Base-by-base conservation (phyloP, 2,888 invertebrate genomes). In the Macropis europaea region DNA sequence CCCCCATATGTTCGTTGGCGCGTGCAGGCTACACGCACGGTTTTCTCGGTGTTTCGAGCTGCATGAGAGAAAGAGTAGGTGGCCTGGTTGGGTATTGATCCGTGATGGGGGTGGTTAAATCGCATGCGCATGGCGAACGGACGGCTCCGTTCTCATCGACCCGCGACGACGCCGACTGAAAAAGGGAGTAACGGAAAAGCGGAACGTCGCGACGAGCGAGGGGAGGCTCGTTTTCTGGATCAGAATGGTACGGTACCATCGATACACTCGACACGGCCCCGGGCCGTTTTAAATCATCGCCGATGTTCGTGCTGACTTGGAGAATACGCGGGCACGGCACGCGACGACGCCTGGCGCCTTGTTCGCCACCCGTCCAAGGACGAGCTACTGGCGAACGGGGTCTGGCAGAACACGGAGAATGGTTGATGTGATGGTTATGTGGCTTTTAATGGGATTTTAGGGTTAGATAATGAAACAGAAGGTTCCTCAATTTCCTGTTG, bases 41-140 rank as follows among this genome's bases (percentile, higher is more conserved):
- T 28, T 56, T 15, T 43, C 42, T 43, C 36, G 42, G 6, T 48
- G 53, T 62, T n/a, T 56, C 53, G 13, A 48, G 53, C 26, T n/a
- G 11, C 42, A 13, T 7, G 26, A 13, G 42, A 36, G 34, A 30
- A 28, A 67, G 74, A 71, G 68, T 80, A 75, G 79, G 83, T 89
- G 89, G 87, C 88, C 89, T 88, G 87, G 88, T 88, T 89, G 86
- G 80, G 88, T 89, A 89, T 89, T 88, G 89, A 89, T 89, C 89
- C 87, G 82, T 79, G 72, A 83, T 82, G 73, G 80, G 77, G 81
- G 50, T 60, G 53, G 68, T 62, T 61, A 64, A 68, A 26, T 77
- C 81, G 81, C 81, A 81, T 81, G 81, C 81, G 81, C 81, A 43
- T 68, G 67, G 43, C 69, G 62, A 62, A 45, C 76, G 73, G n/a